phyloP scores from a whole-genome alignment of 53 echinoderm and acorn worm species.

The Actinopyga echinites region DNA sequence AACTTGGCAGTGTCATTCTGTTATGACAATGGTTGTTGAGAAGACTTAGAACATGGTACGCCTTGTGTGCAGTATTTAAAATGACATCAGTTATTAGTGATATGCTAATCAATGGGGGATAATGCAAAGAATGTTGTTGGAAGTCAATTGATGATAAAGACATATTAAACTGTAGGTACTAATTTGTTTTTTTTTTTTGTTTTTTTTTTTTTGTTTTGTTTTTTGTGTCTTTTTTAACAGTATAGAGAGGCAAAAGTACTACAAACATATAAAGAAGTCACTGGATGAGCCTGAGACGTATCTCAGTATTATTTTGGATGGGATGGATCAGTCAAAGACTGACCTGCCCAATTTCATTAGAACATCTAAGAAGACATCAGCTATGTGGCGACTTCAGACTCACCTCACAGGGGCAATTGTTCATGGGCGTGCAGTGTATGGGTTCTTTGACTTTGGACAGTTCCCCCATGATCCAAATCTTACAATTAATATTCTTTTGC shows the following conservation, averaged over 20 bases:
- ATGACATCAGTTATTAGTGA: too few relatives aligned
- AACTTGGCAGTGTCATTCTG: too few relatives aligned
- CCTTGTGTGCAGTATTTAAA: too few relatives aligned
- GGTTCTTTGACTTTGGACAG: slow-evolving; percentile 51
- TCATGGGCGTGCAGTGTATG: slow-evolving; percentile 50
- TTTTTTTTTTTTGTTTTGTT: too few relatives aligned
- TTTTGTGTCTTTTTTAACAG: background rate
- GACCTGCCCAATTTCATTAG: slow-evolving; percentile 16
- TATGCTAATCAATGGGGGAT: too few relatives aligned
- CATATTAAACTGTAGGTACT: too few relatives aligned
- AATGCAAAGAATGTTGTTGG: too few relatives aligned
- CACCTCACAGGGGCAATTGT: slow-evolving; percentile 61
- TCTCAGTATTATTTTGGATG: slow-evolving; percentile 56
- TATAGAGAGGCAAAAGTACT: slow-evolving; percentile 47
- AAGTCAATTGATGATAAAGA: too few relatives aligned
- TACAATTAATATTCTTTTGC: slow-evolving; percentile 42
- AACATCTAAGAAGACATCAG: slow-evolving; percentile 21
- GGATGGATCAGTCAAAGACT: slow-evolving; percentile 50
- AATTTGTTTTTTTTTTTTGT: too few relatives aligned
- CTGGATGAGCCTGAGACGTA: slow-evolving; percentile 23
- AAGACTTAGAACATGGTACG: too few relatives aligned
- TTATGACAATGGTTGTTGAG: too few relatives aligned
- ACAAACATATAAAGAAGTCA: slow-evolving; percentile 53
- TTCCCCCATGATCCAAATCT: slow-evolving; percentile 62
- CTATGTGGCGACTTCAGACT: slow-evolving; percentile 59